A percentile compares a stretch with the other conserved stretches of the same genome.
Evolutionary conservation across 2,888 invertebrate species (phyloP).

Genomic region (Protophormia terraenovae): DNA sequence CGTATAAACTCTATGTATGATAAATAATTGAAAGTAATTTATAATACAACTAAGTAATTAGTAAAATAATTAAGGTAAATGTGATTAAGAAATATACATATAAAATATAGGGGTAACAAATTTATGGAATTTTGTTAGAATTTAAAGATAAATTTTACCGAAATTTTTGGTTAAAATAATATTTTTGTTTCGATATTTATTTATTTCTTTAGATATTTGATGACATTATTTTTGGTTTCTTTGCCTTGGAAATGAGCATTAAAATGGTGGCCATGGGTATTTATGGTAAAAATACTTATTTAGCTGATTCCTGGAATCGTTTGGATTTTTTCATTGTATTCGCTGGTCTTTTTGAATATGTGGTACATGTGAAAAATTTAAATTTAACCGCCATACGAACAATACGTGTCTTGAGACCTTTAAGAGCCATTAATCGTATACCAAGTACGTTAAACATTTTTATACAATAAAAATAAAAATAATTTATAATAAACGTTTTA

Average conservation of each 20-base stretch:
- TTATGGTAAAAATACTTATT: constrained; percentile 95
- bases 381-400: constrained; percentile 99
- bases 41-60: background rate
- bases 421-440: constrained; percentile 99
- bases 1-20: background rate
- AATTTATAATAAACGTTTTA: background rate
- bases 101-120: background rate
- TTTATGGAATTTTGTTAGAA: background rate
- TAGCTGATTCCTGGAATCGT: constrained; percentile 99
- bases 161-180: background rate
- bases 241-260: constrained; percentile 98
- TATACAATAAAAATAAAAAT: too few species aligned
- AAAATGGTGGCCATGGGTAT: constrained; percentile 99
- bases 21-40: constrained; percentile 19
- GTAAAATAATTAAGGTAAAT: background rate
- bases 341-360: constrained; percentile 95
- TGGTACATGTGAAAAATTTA: constrained; percentile 97
- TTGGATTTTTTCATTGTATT: constrained; percentile 98
- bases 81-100: background rate
- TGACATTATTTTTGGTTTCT: constrained; percentile 99
- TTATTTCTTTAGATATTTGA: constrained; percentile 91
- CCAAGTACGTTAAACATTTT: constrained; percentile 95
- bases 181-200: background rate
- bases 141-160: too few species aligned
- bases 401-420: constrained; percentile 96